A percentile compares a stretch with the other conserved stretches of the same genome.
Conservation (phyloP, 2,888 invertebrate species). For the Erannis defoliaria region DNA sequence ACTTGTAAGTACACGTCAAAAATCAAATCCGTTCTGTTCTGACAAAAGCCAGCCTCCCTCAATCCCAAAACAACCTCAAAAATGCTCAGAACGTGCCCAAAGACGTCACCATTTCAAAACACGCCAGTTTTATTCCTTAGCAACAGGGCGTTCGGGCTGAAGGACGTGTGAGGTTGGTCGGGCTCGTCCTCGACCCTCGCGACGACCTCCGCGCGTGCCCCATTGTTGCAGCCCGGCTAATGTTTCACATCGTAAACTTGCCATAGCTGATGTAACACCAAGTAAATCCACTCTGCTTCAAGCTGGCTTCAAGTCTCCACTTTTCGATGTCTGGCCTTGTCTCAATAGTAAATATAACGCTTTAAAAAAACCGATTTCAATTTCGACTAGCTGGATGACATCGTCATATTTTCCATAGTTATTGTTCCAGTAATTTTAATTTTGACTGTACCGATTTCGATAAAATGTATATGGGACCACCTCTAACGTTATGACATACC, state of each 20-base stretch:
- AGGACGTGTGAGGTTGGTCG: slow-evolving; percentile 71
- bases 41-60: slow-evolving; percentile 1
- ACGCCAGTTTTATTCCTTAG: slow-evolving; percentile 23
- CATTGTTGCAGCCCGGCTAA: slow-evolving; percentile 69
- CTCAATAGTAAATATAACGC: no score
- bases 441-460: no score
- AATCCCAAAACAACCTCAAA: slow-evolving; percentile 14
- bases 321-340: no score
- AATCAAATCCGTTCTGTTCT: neutral
- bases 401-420: no score
- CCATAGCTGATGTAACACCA: slow-evolving; percentile 29
- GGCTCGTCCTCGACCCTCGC: slow-evolving; percentile 73
- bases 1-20: neutral
- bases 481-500: no score
- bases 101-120: slow-evolving; percentile 33
- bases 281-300: slow-evolving; percentile 17
- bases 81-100: slow-evolving; percentile 14
- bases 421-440: no score
- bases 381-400: no score
- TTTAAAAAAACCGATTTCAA: no score
- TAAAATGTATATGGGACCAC: no score
- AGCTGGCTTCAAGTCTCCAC: no score
- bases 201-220: slow-evolving; percentile 77
- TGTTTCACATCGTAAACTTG: slow-evolving; percentile 68
- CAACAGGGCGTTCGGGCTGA: slow-evolving; percentile 46